A percentile compares a stretch with the other conserved stretches of the same genome.
Evolutionary conservation across 2,888 invertebrate species (phyloP).

Genomic region (Agrochola macilenta): DNA sequence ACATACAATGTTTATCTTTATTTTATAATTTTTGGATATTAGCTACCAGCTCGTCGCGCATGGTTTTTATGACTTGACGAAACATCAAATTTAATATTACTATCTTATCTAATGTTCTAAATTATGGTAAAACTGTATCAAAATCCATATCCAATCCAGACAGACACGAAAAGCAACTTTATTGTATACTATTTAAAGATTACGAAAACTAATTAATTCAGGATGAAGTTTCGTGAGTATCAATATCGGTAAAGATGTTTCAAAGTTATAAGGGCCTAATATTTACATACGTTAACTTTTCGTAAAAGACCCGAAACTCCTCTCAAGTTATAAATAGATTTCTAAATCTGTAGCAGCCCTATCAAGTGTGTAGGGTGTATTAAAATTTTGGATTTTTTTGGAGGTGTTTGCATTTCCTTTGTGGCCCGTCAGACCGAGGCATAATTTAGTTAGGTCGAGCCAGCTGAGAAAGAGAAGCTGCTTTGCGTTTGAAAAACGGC

Average conservation of each 20-base stretch:
- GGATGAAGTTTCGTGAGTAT: not conserved
- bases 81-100: not conserved
- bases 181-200: not conserved
- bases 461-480: constrained; percentile 17
- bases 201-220: constrained; percentile 3
- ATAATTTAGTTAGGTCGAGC: constrained; percentile 39
- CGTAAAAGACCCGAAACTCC: not conserved
- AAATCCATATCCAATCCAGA: not conserved
- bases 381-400: constrained; percentile 36
- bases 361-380: constrained; percentile 14
- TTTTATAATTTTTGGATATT: too few relatives aligned
- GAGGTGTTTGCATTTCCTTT: constrained; percentile 51
- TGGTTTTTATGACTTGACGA: not conserved
- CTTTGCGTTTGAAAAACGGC: constrained; percentile 2
- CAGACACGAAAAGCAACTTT: not conserved
- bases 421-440: constrained; percentile 19
- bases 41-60: too few relatives aligned
- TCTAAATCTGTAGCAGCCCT: constrained; percentile 31
- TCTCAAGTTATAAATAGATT: constrained; percentile 18
- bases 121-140: not conserved
- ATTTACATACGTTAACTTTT: not conserved
- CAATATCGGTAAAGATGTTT: not conserved
- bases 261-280: not conserved
- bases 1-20: too few relatives aligned
- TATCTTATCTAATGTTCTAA: not conserved